phyloP scores from a whole-genome alignment of 2,113 vertebrate genomes.

The Hemicordylus capensis region DNA sequence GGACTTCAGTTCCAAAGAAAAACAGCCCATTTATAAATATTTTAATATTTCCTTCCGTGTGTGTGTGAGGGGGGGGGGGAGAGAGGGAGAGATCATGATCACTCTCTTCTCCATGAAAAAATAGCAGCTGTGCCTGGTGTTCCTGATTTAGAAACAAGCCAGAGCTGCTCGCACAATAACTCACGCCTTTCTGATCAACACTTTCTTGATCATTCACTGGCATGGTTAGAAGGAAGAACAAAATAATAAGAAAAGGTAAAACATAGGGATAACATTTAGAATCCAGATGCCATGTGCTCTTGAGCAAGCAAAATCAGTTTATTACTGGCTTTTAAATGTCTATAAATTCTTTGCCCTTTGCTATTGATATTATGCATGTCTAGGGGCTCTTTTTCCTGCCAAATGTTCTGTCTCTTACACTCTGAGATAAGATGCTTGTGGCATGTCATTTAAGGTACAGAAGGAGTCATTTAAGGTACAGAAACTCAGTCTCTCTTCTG shows the following conservation, averaged over 20 bases:
- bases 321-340: constrained; percentile 9
- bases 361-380: accelerated
- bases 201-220: not conserved
- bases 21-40: constrained; percentile 26
- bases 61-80: too few relatives aligned
- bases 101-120: constrained; percentile 51
- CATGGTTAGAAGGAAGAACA: not conserved
- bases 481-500: constrained; percentile 6
- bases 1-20: constrained; percentile 18
- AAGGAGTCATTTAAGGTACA: constrained; percentile 42
- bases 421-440: not conserved
- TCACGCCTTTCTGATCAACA: constrained; percentile 10
- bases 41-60: constrained; percentile 34
- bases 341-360: not conserved
- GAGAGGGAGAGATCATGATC: constrained; percentile 17
- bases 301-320: constrained; percentile 24
- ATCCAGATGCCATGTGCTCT: not conserved
- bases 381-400: not conserved
- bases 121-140: constrained; percentile 34
- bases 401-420: not conserved
- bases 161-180: constrained; percentile 26
- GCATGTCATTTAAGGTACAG: constrained; percentile 4
- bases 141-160: constrained; percentile 50
- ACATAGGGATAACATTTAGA: constrained; percentile 24
- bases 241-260: not conserved